These are phyloP conservation scores for Bellardia bayeri DNA, from an alignment of 2,888 invertebrate genomes.

Conservation along the genomic window DNA sequence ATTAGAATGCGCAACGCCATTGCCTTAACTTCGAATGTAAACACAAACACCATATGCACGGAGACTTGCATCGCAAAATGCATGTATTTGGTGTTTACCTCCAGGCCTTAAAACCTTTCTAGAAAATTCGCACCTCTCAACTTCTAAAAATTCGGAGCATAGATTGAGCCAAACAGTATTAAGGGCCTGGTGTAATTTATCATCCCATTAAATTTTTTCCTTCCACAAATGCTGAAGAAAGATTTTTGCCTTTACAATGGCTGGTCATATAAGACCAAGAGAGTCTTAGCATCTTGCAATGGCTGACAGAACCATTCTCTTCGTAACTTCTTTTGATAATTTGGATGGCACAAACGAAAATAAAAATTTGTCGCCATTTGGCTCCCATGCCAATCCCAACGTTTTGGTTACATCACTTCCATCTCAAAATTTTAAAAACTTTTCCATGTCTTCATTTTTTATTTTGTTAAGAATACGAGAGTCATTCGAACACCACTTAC, in stretches of 20 bases:
- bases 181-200: slow-evolving; percentile 15
- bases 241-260: slow-evolving; percentile 47
- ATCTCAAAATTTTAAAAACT: slow-evolving; percentile 39
- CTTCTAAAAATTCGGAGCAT: slow-evolving; percentile 19
- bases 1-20: neutral
- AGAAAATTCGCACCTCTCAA: slow-evolving; percentile 38
- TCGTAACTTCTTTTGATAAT: neutral
- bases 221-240: slow-evolving; percentile 12
- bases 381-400: slow-evolving; percentile 42
- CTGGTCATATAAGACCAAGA: slow-evolving; percentile 52
- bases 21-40: slow-evolving; percentile 15
- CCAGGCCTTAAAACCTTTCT: slow-evolving; percentile 18
- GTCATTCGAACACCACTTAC: slow-evolving; percentile 42
- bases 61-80: slow-evolving; percentile 55
- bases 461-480: neutral
- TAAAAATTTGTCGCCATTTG: slow-evolving; percentile 15
- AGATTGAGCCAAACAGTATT: slow-evolving; percentile 36
- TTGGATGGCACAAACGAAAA: neutral
- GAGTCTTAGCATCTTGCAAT: slow-evolving; percentile 58
- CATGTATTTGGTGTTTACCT: slow-evolving; percentile 47
- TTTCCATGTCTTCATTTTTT: neutral
- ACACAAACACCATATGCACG: slow-evolving; percentile 43
- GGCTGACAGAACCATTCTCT: slow-evolving; percentile 37
- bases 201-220: slow-evolving; percentile 51
- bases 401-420: slow-evolving; percentile 47